phyloP scores from a whole-genome alignment of 2,113 vertebrate genomes.

The Zingel zingel region DNA sequence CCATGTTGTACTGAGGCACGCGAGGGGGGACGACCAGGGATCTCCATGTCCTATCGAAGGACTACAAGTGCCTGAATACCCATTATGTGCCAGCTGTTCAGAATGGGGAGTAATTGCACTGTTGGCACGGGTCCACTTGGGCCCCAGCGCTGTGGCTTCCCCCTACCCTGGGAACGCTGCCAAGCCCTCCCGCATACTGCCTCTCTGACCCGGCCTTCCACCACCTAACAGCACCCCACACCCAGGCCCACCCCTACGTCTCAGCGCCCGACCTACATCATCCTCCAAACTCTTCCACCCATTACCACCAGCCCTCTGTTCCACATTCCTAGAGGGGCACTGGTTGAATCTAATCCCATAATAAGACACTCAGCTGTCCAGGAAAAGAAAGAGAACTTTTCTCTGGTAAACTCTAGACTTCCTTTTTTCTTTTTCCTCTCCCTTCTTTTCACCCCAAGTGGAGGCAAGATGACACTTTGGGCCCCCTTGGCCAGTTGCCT shows the following conservation, averaged over 20 bases:
- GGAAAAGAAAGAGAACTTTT: constrained; percentile 85
- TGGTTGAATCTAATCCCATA: constrained; percentile 88
- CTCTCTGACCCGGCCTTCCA: constrained; percentile 70
- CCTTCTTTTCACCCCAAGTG: constrained; percentile 70
- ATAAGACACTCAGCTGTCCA: constrained; percentile 89
- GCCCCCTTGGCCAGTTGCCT: constrained; percentile 79
- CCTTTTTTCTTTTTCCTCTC: constrained; percentile 69
- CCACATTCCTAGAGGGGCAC: constrained; percentile 80
- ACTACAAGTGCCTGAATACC: constrained; percentile 77
- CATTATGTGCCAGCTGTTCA: constrained; percentile 86
- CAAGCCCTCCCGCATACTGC: constrained; percentile 77
- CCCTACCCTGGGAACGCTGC: constrained; percentile 63
- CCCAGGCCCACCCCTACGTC: constrained; percentile 61
- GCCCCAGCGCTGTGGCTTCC: constrained; percentile 71
- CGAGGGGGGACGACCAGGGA: constrained; percentile 77
- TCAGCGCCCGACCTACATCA: constrained; percentile 61
- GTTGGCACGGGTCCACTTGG: constrained; percentile 79
- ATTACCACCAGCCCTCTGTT: constrained; percentile 74
- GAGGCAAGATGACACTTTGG: constrained; percentile 80
- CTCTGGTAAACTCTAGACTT: constrained; percentile 81
- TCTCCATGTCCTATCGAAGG: constrained; percentile 76
- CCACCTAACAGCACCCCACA: constrained; percentile 61
- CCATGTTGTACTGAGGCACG: constrained; percentile 64
- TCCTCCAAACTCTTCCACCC: constrained; percentile 72
- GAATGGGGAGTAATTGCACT: constrained; percentile 84